Evolutionary conservation across 2,888 invertebrate species (phyloP), one percentile per base, ranked within the genome.

Genomic region (Phytoseiulus persimilis): DNA sequence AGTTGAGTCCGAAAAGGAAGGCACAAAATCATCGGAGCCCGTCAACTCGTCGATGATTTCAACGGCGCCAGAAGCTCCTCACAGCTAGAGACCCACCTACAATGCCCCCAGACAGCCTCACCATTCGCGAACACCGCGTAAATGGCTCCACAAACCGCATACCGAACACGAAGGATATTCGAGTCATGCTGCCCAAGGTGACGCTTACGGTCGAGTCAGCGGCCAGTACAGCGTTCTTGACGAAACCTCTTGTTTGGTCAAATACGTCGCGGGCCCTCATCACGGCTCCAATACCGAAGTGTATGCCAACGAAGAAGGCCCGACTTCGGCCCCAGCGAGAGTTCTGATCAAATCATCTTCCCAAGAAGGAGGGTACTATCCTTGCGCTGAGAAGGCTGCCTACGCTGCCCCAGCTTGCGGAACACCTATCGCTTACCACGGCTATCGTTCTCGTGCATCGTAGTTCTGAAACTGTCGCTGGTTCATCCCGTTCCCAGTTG

Each of bases 301-400:
- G 3, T 33, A 87, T 9, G 33, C 87, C 45, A 45, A 87, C 45
- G 87, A 87, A 23, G 33, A 31, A 45, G 87, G 87, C 28, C 32
- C 87, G 0, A 87, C 87, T n/a, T 87, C 87, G 3, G 87, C 32
- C n/a, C 87, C 87, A n/a, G 87, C 87, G 9, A 32, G 32, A 9
- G 87, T 33, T 45, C 87, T 87, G 45, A 87, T 87, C 45, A 87
- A 32, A 45, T 87, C 87, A n/a, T 87, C 87, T 33, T 33, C 87
- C 0, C 87, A 32, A 32, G 87, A 87, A 33, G 87, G n/a, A 87
- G 87, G 33, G 6, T 87, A 87, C 31, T 39, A 87, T 23, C 87
- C 87, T 31, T 33, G 33, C 32, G 87, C 31, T 32, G 33, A 32
- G 18, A 31, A 87, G 39, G 45, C 33, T 5, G 32, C 6, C 23